Conservation (phyloP, 1,140 invertebrate genomes). For the Euura saliciscinereae region DNA sequence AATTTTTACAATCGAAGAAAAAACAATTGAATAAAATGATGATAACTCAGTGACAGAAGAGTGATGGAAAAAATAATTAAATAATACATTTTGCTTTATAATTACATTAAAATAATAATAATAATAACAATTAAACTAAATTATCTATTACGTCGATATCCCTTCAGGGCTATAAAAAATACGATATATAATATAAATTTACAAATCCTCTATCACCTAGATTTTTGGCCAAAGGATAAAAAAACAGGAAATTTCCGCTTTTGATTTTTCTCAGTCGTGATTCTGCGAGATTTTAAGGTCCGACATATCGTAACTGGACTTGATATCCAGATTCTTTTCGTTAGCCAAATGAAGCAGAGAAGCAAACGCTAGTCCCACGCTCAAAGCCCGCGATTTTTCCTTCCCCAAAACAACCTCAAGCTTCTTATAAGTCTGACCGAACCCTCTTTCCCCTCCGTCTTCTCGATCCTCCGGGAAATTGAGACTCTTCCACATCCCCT, state of each 20-base stretch:
- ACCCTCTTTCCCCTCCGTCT: constrained; percentile 50
- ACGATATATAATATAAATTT: no score
- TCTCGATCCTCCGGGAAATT: constrained; percentile 29
- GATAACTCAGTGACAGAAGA: no score
- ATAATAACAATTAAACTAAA: no score
- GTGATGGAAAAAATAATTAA: no score
- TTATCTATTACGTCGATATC: no score
- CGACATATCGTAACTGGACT: constrained; percentile 24
- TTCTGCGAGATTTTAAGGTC: constrained; percentile 33
- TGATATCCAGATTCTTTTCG: constrained; percentile 64
- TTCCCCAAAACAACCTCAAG: constrained; percentile 66
- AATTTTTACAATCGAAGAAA: no score
- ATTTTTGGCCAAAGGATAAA: no score
- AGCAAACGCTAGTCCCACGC: constrained; percentile 76
- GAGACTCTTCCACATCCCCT: constrained; percentile 70
- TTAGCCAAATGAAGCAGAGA: constrained; percentile 82
- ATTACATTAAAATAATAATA: no score
- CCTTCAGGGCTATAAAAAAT: no score
- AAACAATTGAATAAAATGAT: no score
- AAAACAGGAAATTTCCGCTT: not conserved
- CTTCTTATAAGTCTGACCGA: constrained; percentile 64
- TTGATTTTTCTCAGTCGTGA: not conserved
- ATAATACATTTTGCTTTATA: no score
- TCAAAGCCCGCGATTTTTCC: constrained; percentile 72
- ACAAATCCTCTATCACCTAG: no score